These are phyloP conservation scores for Siniperca chuatsi DNA, from an alignment of 2,113 vertebrate genomes.

Conservation along the genomic window DNA sequence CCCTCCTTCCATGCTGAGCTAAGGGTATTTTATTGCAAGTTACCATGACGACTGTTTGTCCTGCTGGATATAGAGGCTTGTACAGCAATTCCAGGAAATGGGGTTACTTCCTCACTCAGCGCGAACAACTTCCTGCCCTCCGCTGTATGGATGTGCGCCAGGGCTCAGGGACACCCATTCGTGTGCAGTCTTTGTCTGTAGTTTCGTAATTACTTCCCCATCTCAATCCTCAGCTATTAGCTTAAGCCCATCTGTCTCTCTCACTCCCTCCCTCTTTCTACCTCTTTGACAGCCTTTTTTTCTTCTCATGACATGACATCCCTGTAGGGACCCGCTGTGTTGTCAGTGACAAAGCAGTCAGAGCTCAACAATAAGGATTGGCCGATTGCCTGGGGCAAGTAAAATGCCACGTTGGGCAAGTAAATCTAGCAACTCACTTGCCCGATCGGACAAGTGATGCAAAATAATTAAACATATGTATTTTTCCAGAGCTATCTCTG, in stretches of 20 bases:
- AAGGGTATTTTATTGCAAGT: conserved; percentile 80
- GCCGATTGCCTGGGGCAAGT: too few species aligned
- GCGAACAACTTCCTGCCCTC: conserved; percentile 87
- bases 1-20: conserved; percentile 75
- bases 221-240: conserved; percentile 76
- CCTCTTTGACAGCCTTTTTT: conserved; percentile 8
- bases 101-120: conserved; percentile 85
- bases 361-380: too few species aligned
- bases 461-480: too few species aligned
- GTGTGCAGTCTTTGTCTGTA: conserved; percentile 74
- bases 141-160: conserved; percentile 76
- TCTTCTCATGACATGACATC: conserved; percentile 44
- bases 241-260: conserved; percentile 46
- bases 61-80: conserved; percentile 70
- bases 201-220: conserved; percentile 81
- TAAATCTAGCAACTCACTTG: too few species aligned
- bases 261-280: background rate
- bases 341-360: conserved; percentile 62
- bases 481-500: too few species aligned
- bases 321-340: conserved; percentile 44
- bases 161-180: conserved; percentile 67
- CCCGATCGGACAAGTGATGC: too few species aligned
- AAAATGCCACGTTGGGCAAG: too few species aligned
- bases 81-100: conserved; percentile 85
- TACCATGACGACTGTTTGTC: conserved; percentile 72